Percentiles rank a stretch among this genome's conserved stretches.
phyloP scores from a whole-genome alignment of 1,140 invertebrate genomes.

The Achroia grisella region DNA sequence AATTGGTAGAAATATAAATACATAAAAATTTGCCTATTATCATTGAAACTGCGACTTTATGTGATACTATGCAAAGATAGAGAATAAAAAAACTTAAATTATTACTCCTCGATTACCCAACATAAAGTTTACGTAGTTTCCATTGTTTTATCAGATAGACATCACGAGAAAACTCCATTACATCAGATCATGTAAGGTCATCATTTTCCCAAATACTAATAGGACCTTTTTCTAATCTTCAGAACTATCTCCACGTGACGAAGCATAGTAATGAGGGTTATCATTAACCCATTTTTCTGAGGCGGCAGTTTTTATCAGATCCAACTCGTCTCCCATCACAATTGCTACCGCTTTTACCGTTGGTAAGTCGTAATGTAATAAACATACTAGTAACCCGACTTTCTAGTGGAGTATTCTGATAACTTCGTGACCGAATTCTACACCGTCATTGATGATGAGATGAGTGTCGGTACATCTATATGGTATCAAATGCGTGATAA shows the following conservation, averaged over 20 bases:
- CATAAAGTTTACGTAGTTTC: too few relatives aligned
- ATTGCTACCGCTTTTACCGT: slow-evolving; percentile 26
- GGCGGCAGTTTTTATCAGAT: slow-evolving; percentile 40
- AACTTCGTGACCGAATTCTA: slow-evolving; percentile 45
- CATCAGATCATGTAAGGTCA: not conserved
- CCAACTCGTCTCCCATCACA: slow-evolving; percentile 26
- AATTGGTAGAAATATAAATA: too few relatives aligned
- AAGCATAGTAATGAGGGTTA: slow-evolving; percentile 36
- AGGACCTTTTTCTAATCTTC: slow-evolving; percentile 16
- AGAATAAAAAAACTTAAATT: too few relatives aligned
- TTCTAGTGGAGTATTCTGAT: slow-evolving; percentile 27
- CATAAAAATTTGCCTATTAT: too few relatives aligned
- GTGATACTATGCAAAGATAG: too few relatives aligned
- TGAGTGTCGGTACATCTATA: slow-evolving; percentile 32
- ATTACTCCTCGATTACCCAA: too few relatives aligned
- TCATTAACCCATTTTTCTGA: slow-evolving; percentile 48
- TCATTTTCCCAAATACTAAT: slow-evolving; percentile 6
- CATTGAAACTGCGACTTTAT: too few relatives aligned
- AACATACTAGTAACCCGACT: slow-evolving; percentile 1
- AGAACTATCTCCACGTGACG: slow-evolving; percentile 37
- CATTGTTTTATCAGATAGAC: too few relatives aligned
- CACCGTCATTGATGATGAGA: slow-evolving; percentile 27
- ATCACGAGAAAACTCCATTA: slow-evolving; percentile 2
- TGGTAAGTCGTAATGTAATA: slow-evolving; percentile 29
- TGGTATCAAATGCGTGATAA: slow-evolving; percentile 31